Evolutionary conservation across 2,797 vertebrate genomes (phyloP).

Genomic region (Falco berigora): DNA sequence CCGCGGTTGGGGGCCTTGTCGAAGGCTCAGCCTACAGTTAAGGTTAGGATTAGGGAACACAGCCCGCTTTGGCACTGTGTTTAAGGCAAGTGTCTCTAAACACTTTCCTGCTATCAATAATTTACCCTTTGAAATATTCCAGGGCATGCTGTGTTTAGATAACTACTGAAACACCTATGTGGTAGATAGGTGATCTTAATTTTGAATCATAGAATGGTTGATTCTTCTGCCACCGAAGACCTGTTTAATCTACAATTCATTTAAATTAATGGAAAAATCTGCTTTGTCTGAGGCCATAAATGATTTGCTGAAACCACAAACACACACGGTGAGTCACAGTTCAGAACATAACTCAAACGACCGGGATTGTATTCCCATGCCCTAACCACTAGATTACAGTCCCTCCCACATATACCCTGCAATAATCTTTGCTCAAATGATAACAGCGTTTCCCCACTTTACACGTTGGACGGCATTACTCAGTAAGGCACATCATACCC

Average conservation of each 20-base stretch:
- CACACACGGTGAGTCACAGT: neutral
- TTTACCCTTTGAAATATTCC: neutral
- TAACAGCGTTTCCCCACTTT: slow-evolving; percentile 40
- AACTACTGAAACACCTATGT: neutral
- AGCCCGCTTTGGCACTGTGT: neutral
- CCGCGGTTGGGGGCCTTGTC: neutral
- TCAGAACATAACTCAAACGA: slow-evolving; percentile 6
- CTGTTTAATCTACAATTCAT: slow-evolving; percentile 2
- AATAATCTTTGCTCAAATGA: slow-evolving; percentile 35
- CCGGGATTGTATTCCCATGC: slow-evolving; percentile 39
- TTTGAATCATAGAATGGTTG: neutral
- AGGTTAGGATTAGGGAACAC: neutral
- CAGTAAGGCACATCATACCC: neutral
- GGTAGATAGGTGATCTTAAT: neutral
- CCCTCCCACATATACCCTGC: slow-evolving; percentile 46
- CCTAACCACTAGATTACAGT: slow-evolving; percentile 34
- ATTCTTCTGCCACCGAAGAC: neutral
- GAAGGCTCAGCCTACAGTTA: neutral
- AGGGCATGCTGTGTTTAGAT: neutral
- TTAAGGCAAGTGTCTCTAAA: slow-evolving; percentile 2
- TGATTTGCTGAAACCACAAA: slow-evolving; percentile 40
- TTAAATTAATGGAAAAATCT: slow-evolving; percentile 40
- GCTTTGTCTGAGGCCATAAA: slow-evolving; percentile 28
- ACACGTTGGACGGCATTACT: slow-evolving; percentile 27
- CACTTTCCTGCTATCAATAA: neutral